Percentiles rank a stretch among this genome's conserved stretches.
Conservation (phyloP, 2,888 invertebrate genomes). For the Apodemia hepburni region DNA sequence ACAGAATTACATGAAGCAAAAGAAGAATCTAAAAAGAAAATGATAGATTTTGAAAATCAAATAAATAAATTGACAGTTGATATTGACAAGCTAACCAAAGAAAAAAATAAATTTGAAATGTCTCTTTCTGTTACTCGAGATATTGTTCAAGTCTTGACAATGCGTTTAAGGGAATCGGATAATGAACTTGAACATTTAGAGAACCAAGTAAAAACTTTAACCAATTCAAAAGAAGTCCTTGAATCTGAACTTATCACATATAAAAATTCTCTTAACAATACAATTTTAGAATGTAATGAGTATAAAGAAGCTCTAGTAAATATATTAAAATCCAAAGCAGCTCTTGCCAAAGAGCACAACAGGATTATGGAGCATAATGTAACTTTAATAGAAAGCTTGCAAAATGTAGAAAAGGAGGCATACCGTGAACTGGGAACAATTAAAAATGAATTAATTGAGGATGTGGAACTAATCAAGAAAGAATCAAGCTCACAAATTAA, state of each 20-base stretch:
- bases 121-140: slow-evolving; percentile 80
- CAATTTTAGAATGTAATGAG: slow-evolving; percentile 63
- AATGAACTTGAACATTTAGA: slow-evolving; percentile 79
- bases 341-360: slow-evolving; percentile 65
- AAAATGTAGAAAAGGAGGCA: slow-evolving; percentile 70
- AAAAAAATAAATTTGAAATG: slow-evolving; percentile 79
- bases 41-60: slow-evolving; percentile 64
- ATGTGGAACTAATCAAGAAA: slow-evolving; percentile 65
- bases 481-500: slow-evolving; percentile 67
- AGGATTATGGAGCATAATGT: slow-evolving; percentile 75
- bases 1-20: slow-evolving; percentile 53
- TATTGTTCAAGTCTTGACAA: slow-evolving; percentile 79
- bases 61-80: slow-evolving; percentile 64
- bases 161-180: slow-evolving; percentile 79
- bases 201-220: slow-evolving; percentile 53
- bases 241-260: slow-evolving; percentile 56
- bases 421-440: slow-evolving; percentile 69
- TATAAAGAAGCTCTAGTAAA: slow-evolving; percentile 71
- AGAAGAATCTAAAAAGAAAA: slow-evolving; percentile 56
- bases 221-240: slow-evolving; percentile 52
- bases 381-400: slow-evolving; percentile 65
- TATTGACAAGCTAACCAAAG: slow-evolving; percentile 63
- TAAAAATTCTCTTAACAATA: slow-evolving; percentile 57
- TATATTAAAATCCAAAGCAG: slow-evolving; percentile 69
- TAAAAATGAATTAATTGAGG: slow-evolving; percentile 68